These are phyloP conservation scores for Rhyacichthys aspro DNA, from an alignment of 2,797 vertebrate genomes.

Conservation along the genomic window DNA sequence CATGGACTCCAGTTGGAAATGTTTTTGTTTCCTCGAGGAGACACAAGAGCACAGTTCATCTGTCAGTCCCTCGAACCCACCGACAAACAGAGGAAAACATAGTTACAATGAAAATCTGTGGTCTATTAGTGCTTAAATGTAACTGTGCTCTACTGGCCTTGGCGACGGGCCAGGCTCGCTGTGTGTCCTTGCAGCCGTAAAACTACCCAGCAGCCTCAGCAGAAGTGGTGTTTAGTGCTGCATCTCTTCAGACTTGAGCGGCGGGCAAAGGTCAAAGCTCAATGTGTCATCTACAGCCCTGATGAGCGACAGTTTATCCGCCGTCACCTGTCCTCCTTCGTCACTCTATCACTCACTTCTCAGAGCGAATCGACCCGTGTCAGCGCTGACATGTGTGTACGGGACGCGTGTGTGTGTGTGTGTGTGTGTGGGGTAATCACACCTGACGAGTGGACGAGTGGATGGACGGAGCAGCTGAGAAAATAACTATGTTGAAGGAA, in stretches of 20 bases:
- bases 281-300: slow-evolving; percentile 49
- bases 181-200: slow-evolving; percentile 2
- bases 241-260: slow-evolving; percentile 11
- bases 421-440: slow-evolving; percentile 9
- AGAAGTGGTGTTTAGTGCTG: not conserved
- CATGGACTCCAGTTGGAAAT: slow-evolving; percentile 6
- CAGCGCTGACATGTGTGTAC: slow-evolving; percentile 31
- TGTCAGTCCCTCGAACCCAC: not conserved
- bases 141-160: not conserved
- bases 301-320: slow-evolving; percentile 58
- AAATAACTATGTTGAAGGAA: slow-evolving; percentile 1
- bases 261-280: slow-evolving; percentile 40
- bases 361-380: slow-evolving; percentile 25
- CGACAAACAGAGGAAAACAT: slow-evolving; percentile 10
- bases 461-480: slow-evolving; percentile 5
- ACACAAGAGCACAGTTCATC: slow-evolving; percentile 7
- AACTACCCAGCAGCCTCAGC: slow-evolving; percentile 6
- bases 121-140: not conserved
- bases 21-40: slow-evolving; percentile 4
- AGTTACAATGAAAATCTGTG: not conserved
- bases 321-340: slow-evolving; percentile 69
- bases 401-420: not conserved
- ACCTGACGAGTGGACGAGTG: slow-evolving; percentile 14
- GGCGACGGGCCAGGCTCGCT: no score
- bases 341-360: slow-evolving; percentile 55